phyloP scores from a whole-genome alignment of 2,113 vertebrate species.

The Gila orcuttii region DNA sequence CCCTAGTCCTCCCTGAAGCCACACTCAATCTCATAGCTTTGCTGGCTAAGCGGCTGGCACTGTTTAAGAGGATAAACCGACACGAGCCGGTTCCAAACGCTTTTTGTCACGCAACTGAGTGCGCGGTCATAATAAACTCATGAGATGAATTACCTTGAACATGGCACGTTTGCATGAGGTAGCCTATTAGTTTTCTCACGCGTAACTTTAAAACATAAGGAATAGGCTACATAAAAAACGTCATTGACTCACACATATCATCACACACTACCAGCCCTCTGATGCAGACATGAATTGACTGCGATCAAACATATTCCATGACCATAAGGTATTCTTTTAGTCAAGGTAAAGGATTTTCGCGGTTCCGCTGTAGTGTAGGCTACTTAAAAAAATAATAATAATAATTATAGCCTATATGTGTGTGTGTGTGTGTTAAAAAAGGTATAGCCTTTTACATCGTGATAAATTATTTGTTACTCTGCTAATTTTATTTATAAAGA shows the following conservation, averaged over 20 bases:
- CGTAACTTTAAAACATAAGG: not conserved
- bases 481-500: not conserved
- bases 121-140: slow-evolving; percentile 60
- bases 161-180: not conserved
- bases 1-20: slow-evolving; percentile 41
- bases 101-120: slow-evolving; percentile 76
- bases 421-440: too few species aligned
- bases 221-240: not conserved
- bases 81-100: slow-evolving; percentile 63
- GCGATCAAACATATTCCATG: not conserved
- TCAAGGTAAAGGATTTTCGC: not conserved
- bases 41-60: slow-evolving; percentile 68
- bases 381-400: too few species aligned
- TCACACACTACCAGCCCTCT: not conserved
- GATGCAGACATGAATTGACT: not conserved
- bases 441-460: too few species aligned
- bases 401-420: too few species aligned
- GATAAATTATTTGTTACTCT: too few species aligned
- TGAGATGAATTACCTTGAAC: slow-evolving; percentile 42
- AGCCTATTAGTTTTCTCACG: not conserved
- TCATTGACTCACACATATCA: not conserved
- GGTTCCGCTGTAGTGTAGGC: not conserved
- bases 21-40: slow-evolving; percentile 60
- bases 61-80: slow-evolving; percentile 74
- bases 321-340: not conserved